A percentile compares a stretch with the other conserved stretches of the same genome.
Conservation (phyloP, 2,797 vertebrate species). For the Sebastes vulpes region DNA sequence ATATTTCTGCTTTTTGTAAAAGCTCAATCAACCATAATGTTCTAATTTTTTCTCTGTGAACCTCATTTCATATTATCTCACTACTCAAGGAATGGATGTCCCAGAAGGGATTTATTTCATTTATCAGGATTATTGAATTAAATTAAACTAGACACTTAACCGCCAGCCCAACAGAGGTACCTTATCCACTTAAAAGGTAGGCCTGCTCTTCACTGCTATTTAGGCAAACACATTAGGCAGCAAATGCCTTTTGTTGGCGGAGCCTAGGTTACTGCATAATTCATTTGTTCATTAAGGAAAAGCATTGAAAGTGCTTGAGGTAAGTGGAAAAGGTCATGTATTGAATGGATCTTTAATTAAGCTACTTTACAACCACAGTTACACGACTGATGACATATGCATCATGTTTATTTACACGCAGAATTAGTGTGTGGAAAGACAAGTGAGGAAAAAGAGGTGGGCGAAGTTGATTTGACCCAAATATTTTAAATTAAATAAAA, state of each 20-base stretch:
- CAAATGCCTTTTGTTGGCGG: slow-evolving; percentile 81
- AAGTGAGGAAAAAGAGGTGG: background rate
- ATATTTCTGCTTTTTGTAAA: slow-evolving; percentile 91
- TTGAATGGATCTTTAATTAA: slow-evolving; percentile 84
- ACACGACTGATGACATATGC: slow-evolving; percentile 70
- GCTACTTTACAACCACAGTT: slow-evolving; percentile 77
- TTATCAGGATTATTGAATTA: slow-evolving; percentile 93
- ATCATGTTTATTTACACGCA: slow-evolving; percentile 68
- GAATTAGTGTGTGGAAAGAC: slow-evolving; percentile 42
- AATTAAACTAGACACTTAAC: slow-evolving; percentile 90
- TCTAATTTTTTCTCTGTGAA: slow-evolving; percentile 91
- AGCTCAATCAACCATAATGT: slow-evolving; percentile 92
- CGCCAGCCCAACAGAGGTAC: slow-evolving; percentile 82
- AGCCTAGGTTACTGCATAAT: slow-evolving; percentile 80
- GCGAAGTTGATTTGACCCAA: background rate
- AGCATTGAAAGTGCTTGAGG: slow-evolving; percentile 75
- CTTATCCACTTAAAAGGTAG: slow-evolving; percentile 87
- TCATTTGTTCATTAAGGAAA: slow-evolving; percentile 84
- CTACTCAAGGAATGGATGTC: slow-evolving; percentile 88
- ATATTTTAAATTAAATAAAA: slow-evolving; percentile 5
- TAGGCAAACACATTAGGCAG: slow-evolving; percentile 85
- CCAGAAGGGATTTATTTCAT: slow-evolving; percentile 93
- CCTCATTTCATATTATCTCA: slow-evolving; percentile 91
- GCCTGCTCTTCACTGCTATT: slow-evolving; percentile 85
- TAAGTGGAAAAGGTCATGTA: slow-evolving; percentile 81